These are phyloP conservation scores for Drosophila phalerata DNA, from an alignment of 2,888 invertebrate genomes.

Conservation along the genomic window DNA sequence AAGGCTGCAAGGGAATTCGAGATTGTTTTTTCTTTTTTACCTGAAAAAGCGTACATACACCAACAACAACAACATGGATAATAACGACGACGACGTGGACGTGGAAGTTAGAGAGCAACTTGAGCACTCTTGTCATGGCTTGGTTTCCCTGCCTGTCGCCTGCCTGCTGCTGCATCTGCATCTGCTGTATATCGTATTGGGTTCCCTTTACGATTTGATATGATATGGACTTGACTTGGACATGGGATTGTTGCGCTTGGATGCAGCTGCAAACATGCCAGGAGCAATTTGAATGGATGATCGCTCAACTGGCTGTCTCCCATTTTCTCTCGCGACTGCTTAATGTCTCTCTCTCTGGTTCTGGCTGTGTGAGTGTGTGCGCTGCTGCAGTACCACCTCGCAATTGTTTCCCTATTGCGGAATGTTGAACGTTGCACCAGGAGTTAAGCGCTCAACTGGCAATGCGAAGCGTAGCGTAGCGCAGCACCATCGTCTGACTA, in stretches of 20 bases:
- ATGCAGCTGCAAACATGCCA: slow-evolving; percentile 14
- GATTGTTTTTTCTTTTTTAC: slow-evolving; percentile 7
- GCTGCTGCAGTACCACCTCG: slow-evolving; percentile 78
- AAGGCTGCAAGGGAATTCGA: slow-evolving; percentile 13
- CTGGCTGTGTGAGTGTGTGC: slow-evolving; percentile 38
- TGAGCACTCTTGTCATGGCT: slow-evolving; percentile 23
- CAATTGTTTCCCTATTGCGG: slow-evolving; percentile 79
- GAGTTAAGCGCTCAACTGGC: slow-evolving; percentile 76
- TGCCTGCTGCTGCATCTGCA: slow-evolving; percentile 32
- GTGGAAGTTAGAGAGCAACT: slow-evolving; percentile 15
- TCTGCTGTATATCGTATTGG: slow-evolving; percentile 79
- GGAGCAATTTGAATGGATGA: slow-evolving; percentile 12
- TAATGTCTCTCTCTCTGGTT: neutral
- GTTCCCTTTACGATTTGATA: slow-evolving; percentile 75
- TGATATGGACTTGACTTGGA: slow-evolving; percentile 16
- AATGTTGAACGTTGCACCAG: slow-evolving; percentile 73
- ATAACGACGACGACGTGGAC: slow-evolving; percentile 22
- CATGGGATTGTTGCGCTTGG: slow-evolving; percentile 11
- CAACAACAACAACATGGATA: slow-evolving; percentile 65
- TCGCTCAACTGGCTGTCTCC: slow-evolving; percentile 38
- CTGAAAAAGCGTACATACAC: slow-evolving; percentile 62
- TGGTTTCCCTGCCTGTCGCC: slow-evolving; percentile 49
- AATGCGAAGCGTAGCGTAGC: slow-evolving; percentile 59
- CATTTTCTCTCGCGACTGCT: neutral
- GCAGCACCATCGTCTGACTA: slow-evolving; percentile 24